phyloP scores from a whole-genome alignment of 2,888 invertebrate genomes.

The Xanthia togata region DNA sequence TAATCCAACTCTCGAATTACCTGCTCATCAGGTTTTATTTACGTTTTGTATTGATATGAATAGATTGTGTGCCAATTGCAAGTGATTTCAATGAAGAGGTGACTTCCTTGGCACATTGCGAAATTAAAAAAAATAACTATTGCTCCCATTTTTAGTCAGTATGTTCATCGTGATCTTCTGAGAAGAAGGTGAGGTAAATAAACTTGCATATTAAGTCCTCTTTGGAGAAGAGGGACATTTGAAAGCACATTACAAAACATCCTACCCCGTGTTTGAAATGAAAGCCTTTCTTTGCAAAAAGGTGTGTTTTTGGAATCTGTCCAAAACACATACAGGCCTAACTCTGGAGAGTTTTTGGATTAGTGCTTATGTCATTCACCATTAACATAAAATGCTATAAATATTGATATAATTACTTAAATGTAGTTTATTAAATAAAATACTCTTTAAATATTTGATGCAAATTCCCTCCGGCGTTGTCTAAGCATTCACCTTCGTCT shows the following conservation, averaged over 20 bases:
- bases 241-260: neutral
- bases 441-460: neutral
- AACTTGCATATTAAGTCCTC: neutral
- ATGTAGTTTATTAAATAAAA: neutral
- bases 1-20: neutral
- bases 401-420: neutral
- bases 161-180: neutral
- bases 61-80: conserved; percentile 32
- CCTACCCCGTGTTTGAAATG: neutral
- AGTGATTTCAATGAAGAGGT: neutral
- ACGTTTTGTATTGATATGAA: neutral
- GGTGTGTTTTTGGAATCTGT: neutral
- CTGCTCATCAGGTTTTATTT: neutral
- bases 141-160: neutral
- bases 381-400: neutral
- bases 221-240: neutral
- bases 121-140: neutral
- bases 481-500: conserved; percentile 27
- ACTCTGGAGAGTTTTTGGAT: neutral
- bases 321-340: neutral
- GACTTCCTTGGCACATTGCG: neutral
- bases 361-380: neutral
- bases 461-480: conserved; percentile 3
- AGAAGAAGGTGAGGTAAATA: neutral
- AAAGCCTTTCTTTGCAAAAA: neutral